Base-by-base conservation (phyloP, 2,888 invertebrate species). In the Drosophila paranaensis region DNA sequence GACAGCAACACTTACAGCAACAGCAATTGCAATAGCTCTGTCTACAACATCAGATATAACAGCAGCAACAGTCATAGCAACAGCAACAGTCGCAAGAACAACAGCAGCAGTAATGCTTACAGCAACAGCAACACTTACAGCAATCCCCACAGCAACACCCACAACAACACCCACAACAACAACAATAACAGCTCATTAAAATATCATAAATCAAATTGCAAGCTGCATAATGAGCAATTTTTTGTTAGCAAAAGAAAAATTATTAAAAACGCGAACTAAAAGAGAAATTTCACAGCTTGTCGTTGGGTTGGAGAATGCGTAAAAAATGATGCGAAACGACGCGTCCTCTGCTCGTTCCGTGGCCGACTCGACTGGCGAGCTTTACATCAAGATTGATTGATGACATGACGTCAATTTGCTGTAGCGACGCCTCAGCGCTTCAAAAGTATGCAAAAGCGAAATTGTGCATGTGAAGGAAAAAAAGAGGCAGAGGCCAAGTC, bases 321-420 rank as follows among this genome's bases (percentile, higher is more conserved):
- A 67, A 62, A 70, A 68, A 64, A 56, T 56, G 43, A 37, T 42
- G 64, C 42, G 42, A 43, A 50, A 40, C 40, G 40, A 8, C 5
- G 25, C 20, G 20, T 20, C 20, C 20, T 13, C 30, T 50, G 8
- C 9, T 3, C 35, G 10, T 33, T 8, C 30, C 30, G 4, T 13
- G 6, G 20, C 14, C 13, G 51, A n/a, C 9, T 14, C 46, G 27
- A 9, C 8, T 25, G 27, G 9, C n/a, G 9, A 70, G 67, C 72
- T 77, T 70, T 73, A 86, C 77, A 84, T 63, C 60, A 69, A 68
- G 86, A 88, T 88, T 90, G 90, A 90, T 90, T 89, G 86, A 90
- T 89, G 87, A 82, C 89, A 86, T 81, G 79, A 70, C 78, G 79
- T 89, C 85, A 88, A 88, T 89, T 84, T 82, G 76, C 77, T 77